Base-by-base conservation (phyloP, 2,113 vertebrate species). In the Paramormyrops kingsleyae region DNA sequence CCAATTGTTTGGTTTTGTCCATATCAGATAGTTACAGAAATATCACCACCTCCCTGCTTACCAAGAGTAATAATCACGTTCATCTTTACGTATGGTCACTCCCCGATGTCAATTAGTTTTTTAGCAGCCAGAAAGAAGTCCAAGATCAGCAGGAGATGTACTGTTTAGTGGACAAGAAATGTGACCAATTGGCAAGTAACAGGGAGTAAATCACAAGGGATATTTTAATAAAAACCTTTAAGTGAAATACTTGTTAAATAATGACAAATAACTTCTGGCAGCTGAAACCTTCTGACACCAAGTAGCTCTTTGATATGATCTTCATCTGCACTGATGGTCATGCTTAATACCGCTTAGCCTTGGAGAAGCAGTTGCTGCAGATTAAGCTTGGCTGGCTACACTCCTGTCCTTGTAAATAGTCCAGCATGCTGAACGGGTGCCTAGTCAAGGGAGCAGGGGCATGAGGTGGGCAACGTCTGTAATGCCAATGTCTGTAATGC, bases 371-470 rank as follows among this genome's bases (percentile, higher is more conserved):
- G 31, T 42, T 59, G 17, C 19, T 12, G 50, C 74, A 44, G 49
- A 89, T 89, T 83, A 56, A 89, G 50, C 31, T 44, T 83, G 49
- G 74, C 49, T n/a, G 86, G 35, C 15, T n/a, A 86, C 9, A 53
- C 52, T 12, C 53, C 17, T n/a, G 31, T 4, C 52, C 5, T 42
- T 56, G 15, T 21, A 56, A 21, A 87, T 5, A 21, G 5, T 27
- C 24, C 27, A 70, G 7, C 46, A 10, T 27, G 46, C 47, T 12
- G 10, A 86, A 17, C 4, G 5, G 47, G 47, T 27, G n/a, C 47
- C 13, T 4, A 86, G 7, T n/a, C 15, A n/a, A n/a, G 4, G 83
- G 17, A 39, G 42, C 17, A 44, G 7, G 39, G 77, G 77, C 9
- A 83, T 19, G 19, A 44, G 39, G 39, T 83, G 77, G 39, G 77